Percentiles rank a stretch among this genome's conserved stretches.
phyloP scores from a whole-genome alignment of 2,888 invertebrate genomes.

The Caradrina kadenii region DNA sequence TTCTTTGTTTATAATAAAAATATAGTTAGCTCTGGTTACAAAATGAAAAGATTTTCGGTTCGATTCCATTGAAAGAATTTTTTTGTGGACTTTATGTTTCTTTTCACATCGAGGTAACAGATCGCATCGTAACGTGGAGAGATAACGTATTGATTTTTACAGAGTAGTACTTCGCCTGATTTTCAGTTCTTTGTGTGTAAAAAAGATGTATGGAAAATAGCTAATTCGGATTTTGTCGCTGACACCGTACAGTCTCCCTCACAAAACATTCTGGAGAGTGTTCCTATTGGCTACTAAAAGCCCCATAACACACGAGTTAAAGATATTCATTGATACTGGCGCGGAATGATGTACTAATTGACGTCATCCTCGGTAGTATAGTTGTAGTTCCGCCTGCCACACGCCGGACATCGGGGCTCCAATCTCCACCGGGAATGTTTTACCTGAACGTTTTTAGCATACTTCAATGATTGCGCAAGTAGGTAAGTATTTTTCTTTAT shows the following conservation, averaged over 20 bases:
- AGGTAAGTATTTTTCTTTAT: background rate
- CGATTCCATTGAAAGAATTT: no score
- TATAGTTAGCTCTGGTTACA: background rate
- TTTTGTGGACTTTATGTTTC: no score
- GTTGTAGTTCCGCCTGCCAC: slow-evolving; percentile 90
- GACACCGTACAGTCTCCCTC: background rate
- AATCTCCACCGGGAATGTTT: slow-evolving; percentile 83
- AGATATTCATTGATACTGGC: slow-evolving; percentile 6
- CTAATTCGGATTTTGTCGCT: no score
- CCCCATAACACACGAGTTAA: slow-evolving; percentile 16
- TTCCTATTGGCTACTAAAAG: slow-evolving; percentile 22
- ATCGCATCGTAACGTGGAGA: no score
- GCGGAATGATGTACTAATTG: background rate
- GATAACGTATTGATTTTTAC: no score
- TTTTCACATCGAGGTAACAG: no score
- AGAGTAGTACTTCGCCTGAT: background rate
- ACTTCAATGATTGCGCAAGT: background rate
- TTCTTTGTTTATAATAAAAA: slow-evolving; percentile 6
- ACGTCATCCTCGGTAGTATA: slow-evolving; percentile 86
- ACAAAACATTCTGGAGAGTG: slow-evolving; percentile 28
- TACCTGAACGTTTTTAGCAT: no score
- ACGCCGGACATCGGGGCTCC: slow-evolving; percentile 90
- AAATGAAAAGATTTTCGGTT: no score
- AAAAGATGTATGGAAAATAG: no score
- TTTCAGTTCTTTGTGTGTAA: slow-evolving; percentile 4